phyloP scores from a whole-genome alignment of 1,140 invertebrate species.

The Drosophila truncata region DNA sequence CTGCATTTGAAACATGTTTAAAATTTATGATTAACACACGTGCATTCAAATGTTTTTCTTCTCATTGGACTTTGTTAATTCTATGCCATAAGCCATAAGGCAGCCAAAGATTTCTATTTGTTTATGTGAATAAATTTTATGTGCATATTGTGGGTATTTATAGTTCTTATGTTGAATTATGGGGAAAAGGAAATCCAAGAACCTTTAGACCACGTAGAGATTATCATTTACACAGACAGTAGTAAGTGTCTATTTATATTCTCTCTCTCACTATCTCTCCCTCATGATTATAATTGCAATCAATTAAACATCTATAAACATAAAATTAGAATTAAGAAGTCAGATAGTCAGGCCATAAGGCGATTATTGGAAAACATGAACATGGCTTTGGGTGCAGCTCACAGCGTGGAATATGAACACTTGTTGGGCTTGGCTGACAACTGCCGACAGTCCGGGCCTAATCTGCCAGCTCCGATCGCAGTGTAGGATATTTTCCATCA shows the following conservation, averaged over 20 bases:
- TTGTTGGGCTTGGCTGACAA: slow-evolving; percentile 64
- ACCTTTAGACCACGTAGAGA: not conserved
- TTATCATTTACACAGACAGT: not conserved
- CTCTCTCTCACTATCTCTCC: not conserved
- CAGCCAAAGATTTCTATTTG: slow-evolving; percentile 70
- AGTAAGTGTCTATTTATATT: not conserved
- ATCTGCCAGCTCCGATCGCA: slow-evolving; percentile 51
- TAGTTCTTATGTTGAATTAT: slow-evolving; percentile 51
- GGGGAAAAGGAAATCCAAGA: not conserved
- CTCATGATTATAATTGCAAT: not conserved
- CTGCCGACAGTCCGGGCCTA: slow-evolving; percentile 57
- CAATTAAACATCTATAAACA: slow-evolving; percentile 29
- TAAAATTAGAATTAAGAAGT: slow-evolving; percentile 29
- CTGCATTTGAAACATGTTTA: slow-evolving; percentile 81
- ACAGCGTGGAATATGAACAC: slow-evolving; percentile 24
- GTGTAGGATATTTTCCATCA: slow-evolving; percentile 24
- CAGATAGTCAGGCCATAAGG: slow-evolving; percentile 14
- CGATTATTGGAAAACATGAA: slow-evolving; percentile 26
- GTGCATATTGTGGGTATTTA: slow-evolving; percentile 69
- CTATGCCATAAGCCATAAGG: slow-evolving; percentile 32
- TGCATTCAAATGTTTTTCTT: slow-evolving; percentile 67
- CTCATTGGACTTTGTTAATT: slow-evolving; percentile 61
- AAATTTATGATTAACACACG: slow-evolving; percentile 80
- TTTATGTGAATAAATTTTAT: slow-evolving; percentile 72
- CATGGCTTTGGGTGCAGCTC: slow-evolving; percentile 45